These are phyloP conservation scores for Vanacampus margaritifer DNA, from an alignment of 2,113 vertebrate species.

Conservation along the genomic window DNA sequence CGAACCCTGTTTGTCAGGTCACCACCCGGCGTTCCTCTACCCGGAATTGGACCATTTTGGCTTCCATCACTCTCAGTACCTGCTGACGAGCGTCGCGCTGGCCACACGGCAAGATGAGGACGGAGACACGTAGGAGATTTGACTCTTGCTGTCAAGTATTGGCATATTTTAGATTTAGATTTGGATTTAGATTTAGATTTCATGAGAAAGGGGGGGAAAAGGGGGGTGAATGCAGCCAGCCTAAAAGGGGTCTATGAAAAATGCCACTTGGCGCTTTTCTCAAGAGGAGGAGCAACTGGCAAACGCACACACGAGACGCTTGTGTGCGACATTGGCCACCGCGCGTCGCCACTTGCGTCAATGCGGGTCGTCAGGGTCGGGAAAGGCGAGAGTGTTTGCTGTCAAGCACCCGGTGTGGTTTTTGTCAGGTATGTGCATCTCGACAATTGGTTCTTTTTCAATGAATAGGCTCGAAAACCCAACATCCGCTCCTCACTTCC, in stretches of 20 bases:
- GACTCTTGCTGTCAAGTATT: neutral
- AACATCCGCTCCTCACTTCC: conserved; percentile 77
- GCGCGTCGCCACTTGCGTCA: conserved; percentile 65
- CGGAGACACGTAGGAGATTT: conserved; percentile 76
- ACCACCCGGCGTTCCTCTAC: conserved; percentile 19
- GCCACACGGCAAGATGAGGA: conserved; percentile 77
- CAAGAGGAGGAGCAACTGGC: neutral
- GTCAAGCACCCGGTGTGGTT: conserved; percentile 66
- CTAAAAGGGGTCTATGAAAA: no score
- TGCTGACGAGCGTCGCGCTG: conserved; percentile 43
- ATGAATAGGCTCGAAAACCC: conserved; percentile 78
- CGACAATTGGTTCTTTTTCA: conserved; percentile 63
- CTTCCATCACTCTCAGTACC: conserved; percentile 31
- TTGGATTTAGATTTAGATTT: no score
- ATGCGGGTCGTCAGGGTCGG: conserved; percentile 72
- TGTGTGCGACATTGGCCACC: neutral
- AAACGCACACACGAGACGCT: neutral
- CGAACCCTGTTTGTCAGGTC: conserved; percentile 31
- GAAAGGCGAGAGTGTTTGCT: conserved; percentile 68
- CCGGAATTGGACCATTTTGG: conserved; percentile 12
- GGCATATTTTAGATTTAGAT: no score
- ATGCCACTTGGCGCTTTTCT: neutral
- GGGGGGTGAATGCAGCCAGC: no score
- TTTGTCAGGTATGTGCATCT: conserved; percentile 72
- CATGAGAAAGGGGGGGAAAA: no score